Conservation (phyloP, 64 coral and sea anemone species). For the Stylophora pistillata region DNA sequence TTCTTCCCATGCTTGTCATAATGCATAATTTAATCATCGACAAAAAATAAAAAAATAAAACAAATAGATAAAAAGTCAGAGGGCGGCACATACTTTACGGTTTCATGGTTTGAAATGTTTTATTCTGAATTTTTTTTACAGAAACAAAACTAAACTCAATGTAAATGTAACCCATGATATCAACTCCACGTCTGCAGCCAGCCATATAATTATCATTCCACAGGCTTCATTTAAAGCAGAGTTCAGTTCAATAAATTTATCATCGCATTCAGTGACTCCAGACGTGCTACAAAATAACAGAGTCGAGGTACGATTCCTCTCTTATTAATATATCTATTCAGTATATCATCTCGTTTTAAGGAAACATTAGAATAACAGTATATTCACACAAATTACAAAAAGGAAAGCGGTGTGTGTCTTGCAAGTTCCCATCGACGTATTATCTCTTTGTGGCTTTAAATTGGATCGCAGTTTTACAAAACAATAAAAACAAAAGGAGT, state of each 20-base stretch:
- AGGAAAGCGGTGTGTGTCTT: too few relatives aligned
- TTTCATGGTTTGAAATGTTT: background rate
- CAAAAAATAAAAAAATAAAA: background rate
- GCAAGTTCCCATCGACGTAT: background rate
- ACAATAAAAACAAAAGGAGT: too few relatives aligned
- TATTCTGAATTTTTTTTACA: background rate
- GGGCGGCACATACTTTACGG: too few relatives aligned
- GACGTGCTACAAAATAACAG: background rate
- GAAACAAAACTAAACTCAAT: constrained; percentile 19
- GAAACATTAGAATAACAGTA: background rate
- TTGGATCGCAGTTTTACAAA: too few relatives aligned
- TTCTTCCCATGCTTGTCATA: too few relatives aligned
- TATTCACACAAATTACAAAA: background rate
- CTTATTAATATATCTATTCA: background rate
- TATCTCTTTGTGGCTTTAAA: background rate
- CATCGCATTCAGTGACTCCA: background rate
- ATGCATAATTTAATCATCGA: too few relatives aligned
- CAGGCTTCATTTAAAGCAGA: background rate
- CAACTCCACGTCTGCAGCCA: background rate
- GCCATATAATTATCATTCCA: background rate
- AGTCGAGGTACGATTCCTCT: background rate
- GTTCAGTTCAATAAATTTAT: background rate
- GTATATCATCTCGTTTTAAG: background rate
- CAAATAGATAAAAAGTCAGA: too few relatives aligned
- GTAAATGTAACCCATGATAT: background rate